These are phyloP conservation scores for Chelonoidis abingdonii DNA, from an alignment of 2,113 vertebrate species.

Conservation along the genomic window DNA sequence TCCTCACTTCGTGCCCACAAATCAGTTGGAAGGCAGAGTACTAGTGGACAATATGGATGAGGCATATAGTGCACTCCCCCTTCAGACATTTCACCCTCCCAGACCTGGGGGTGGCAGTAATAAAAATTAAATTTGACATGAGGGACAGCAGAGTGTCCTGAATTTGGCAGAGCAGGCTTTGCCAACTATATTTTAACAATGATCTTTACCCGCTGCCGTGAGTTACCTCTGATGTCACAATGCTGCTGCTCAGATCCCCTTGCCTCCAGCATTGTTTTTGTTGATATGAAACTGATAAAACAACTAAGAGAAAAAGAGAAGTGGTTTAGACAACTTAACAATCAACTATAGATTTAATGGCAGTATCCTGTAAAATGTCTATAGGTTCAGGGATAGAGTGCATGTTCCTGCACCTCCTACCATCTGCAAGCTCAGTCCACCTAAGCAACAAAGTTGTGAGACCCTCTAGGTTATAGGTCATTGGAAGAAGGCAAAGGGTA, in stretches of 20 bases:
- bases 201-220: not conserved
- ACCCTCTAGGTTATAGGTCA: not conserved
- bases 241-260: not conserved
- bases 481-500: not conserved
- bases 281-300: not conserved
- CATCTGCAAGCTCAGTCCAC: not conserved
- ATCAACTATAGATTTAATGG: not conserved
- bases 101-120: not conserved
- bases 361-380: conserved; percentile 10
- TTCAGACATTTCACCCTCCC: not conserved
- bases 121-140: not conserved
- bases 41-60: not conserved
- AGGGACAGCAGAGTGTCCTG: not conserved
- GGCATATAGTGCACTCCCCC: not conserved
- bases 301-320: not conserved
- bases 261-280: not conserved
- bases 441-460: not conserved
- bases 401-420: not conserved
- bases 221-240: not conserved
- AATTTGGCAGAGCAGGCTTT: not conserved
- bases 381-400: not conserved
- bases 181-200: not conserved
- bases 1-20: not conserved
- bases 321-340: not conserved
- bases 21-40: not conserved